Base-by-base conservation (phyloP, 1,140 invertebrate genomes). In the Drosophila busckii region DNA sequence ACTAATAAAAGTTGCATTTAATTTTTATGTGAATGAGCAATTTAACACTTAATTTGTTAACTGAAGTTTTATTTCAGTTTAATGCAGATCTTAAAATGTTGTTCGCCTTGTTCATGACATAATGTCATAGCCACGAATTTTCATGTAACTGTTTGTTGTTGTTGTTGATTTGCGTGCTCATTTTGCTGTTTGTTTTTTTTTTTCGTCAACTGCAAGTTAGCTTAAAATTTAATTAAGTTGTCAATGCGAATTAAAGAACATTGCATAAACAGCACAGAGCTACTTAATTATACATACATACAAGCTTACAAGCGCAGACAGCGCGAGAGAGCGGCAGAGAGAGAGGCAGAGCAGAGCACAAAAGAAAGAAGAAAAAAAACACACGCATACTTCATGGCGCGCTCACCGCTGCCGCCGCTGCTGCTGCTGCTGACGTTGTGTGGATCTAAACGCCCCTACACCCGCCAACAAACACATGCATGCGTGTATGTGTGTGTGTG, bases 331-430 rank as follows among this genome's bases (percentile, higher is more conserved):
- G 15, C n/a, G n/a, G n/a, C n/a, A n/a, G n/a, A n/a, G n/a, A n/a
- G n/a, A n/a, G n/a, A n/a, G n/a, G n/a, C n/a, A n/a, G n/a, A n/a
- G n/a, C n/a, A n/a, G n/a, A n/a, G n/a, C 10, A 8, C 20, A 3
- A 15, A 9, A 22, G 26, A 50, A 55, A 70, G 68, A 70, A 70
- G 66, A 61, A 38, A 66, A 71, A 38, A 70, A 73, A 34, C 17
- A 6, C 29, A 48, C 68, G 61, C 70, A 60, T 76, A 76, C 70
- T 76, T 75, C 60, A 37, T 50, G 70, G 70, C 70, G 70, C 70
- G 50, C 55, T 75, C 26, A 16, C 66, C 9, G 38, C 32, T 10
- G 20, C 23, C 10, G 17, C 4, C 26, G 31, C 48, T 26, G 37
- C 23, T 26, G 2, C 8, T 15, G 4, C 6, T 8, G 12, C 38